Percentiles rank a stretch among this genome's conserved stretches.
These are phyloP conservation scores for Plumapathes pennacea DNA, from an alignment of 92 coral and sea anemone genomes.

Conservation along the genomic window DNA sequence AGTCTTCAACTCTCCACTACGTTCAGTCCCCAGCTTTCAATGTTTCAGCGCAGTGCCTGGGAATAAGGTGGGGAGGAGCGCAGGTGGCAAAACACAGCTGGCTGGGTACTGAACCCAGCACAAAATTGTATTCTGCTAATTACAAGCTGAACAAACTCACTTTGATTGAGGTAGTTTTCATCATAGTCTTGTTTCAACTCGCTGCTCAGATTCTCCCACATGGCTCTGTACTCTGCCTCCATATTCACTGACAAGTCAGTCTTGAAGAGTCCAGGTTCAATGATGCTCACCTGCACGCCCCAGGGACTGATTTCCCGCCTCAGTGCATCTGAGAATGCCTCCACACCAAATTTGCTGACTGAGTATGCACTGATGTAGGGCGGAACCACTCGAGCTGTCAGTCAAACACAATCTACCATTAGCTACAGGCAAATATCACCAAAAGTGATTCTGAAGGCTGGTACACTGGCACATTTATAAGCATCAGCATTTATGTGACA, in stretches of 20 bases:
- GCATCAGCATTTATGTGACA: too few relatives aligned
- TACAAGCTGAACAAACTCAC: too few relatives aligned
- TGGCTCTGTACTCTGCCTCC: constrained; percentile 9
- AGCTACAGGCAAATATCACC: too few relatives aligned
- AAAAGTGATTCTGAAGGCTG: too few relatives aligned
- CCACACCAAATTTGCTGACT: constrained; percentile 62
- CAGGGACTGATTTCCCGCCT: constrained; percentile 67
- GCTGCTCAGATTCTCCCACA: constrained; percentile 56
- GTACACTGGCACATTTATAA: too few relatives aligned
- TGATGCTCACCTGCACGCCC: constrained; percentile 50
- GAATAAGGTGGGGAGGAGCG: too few relatives aligned
- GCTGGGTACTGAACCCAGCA: too few relatives aligned
- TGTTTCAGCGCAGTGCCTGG: too few relatives aligned
- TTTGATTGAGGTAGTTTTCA: constrained; percentile 29
- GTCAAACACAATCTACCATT: neutral
- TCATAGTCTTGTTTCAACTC: constrained; percentile 59
- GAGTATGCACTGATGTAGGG: constrained; percentile 42
- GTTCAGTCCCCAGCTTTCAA: too few relatives aligned
- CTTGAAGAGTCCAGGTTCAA: constrained; percentile 72
- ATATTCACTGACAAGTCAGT: constrained; percentile 38
- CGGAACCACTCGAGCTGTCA: constrained; percentile 44
- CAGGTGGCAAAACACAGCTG: too few relatives aligned
- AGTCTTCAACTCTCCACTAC: too few relatives aligned
- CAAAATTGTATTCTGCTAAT: too few relatives aligned
- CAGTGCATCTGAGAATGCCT: constrained; percentile 74